phyloP scores from a whole-genome alignment of 2,888 invertebrate species.

The Phalera bucephala region DNA sequence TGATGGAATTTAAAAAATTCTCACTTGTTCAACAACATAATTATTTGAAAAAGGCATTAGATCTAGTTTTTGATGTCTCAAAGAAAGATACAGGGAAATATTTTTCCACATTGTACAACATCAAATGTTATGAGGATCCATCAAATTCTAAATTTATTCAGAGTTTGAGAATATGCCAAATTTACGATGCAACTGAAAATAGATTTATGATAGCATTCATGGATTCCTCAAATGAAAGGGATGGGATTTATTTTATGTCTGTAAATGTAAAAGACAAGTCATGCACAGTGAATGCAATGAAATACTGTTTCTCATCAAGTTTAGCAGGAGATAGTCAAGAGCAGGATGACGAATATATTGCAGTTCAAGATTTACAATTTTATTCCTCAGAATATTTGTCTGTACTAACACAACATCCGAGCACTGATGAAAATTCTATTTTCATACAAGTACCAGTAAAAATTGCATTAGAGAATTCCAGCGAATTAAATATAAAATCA shows the following conservation, averaged over 20 bases:
- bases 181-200: conserved; percentile 71
- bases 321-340: conserved; percentile 53
- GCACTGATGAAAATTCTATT: conserved; percentile 61
- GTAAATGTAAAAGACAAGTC: conserved; percentile 66
- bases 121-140: conserved; percentile 74
- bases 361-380: conserved; percentile 88
- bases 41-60: conserved; percentile 85
- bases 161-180: conserved; percentile 71
- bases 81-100: conserved; percentile 85
- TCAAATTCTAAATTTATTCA: conserved; percentile 40
- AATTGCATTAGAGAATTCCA: conserved; percentile 70
- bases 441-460: conserved; percentile 77
- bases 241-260: conserved; percentile 78
- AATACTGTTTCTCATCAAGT: conserved; percentile 77
- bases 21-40: conserved; percentile 93
- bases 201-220: conserved; percentile 79
- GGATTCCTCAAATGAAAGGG: conserved; percentile 56
- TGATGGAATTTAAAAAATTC: conserved; percentile 87
- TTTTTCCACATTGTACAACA: conserved; percentile 80
- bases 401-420: conserved; percentile 84
- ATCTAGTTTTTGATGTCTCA: conserved; percentile 86
- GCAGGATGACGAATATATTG: conserved; percentile 55
- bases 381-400: conserved; percentile 89
- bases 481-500: conserved; percentile 61
- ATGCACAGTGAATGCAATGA: conserved; percentile 72